Percentiles rank a stretch among this genome's conserved stretches.
Conservation (phyloP, 2,797 vertebrate genomes). For the Xyrichtys novacula region DNA sequence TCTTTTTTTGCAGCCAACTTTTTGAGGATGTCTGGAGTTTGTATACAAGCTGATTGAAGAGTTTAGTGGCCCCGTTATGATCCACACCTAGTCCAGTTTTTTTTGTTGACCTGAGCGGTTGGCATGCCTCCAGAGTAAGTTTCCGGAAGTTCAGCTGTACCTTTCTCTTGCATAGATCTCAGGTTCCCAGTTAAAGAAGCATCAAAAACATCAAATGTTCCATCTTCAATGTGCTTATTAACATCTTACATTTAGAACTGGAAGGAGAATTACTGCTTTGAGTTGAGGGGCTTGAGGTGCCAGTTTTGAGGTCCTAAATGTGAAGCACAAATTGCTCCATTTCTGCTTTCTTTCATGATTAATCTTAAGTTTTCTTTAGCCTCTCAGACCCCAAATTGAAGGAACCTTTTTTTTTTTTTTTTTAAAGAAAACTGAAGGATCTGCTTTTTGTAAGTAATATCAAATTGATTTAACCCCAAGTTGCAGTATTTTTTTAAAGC, state of each 20-base stretch:
- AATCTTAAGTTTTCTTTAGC: slow-evolving; percentile 3
- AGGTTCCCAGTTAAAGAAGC: slow-evolving; percentile 54
- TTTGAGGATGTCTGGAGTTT: slow-evolving; percentile 72
- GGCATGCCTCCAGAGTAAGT: slow-evolving; percentile 34
- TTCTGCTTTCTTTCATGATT: slow-evolving; percentile 7
- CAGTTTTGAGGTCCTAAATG: slow-evolving; percentile 35
- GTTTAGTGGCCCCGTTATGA: slow-evolving; percentile 30
- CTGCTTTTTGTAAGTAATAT: slow-evolving; percentile 37
- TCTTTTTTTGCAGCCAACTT: slow-evolving; percentile 77
- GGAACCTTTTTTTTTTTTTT: background rate
- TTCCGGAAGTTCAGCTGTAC: slow-evolving; percentile 21
- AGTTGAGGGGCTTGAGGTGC: slow-evolving; percentile 5
- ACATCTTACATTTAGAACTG: slow-evolving; percentile 17
- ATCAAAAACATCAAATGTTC: slow-evolving; percentile 23
- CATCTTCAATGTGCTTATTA: slow-evolving; percentile 31
- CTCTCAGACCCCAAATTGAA: slow-evolving; percentile 33
- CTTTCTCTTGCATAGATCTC: slow-evolving; percentile 54
- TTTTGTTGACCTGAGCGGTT: slow-evolving; percentile 33
- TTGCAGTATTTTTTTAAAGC: slow-evolving; percentile 20
- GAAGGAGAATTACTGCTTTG: slow-evolving; percentile 4
- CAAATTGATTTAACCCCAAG: slow-evolving; percentile 29
- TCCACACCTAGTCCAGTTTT: slow-evolving; percentile 24
- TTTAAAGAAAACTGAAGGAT: slow-evolving; percentile 17
- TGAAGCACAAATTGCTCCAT: slow-evolving; percentile 7
- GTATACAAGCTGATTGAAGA: slow-evolving; percentile 58